Percentiles rank a stretch among this genome's conserved stretches.
These are phyloP conservation scores for Tolmerus cingulatus DNA, from an alignment of 2,888 invertebrate genomes.

Conservation along the genomic window DNA sequence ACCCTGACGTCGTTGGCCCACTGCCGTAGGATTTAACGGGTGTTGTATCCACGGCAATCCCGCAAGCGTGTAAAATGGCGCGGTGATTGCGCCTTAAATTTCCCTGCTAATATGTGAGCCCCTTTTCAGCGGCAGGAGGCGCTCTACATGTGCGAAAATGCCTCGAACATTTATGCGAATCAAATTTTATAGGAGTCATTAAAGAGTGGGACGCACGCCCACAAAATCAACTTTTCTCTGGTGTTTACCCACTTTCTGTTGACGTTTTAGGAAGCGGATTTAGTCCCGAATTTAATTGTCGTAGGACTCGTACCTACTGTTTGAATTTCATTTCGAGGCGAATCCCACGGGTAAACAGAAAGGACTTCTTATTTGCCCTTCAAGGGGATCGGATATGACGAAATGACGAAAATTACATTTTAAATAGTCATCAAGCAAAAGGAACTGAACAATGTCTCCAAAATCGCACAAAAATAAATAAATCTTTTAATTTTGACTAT, in stretches of 20 bases:
- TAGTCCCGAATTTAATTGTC: neutral
- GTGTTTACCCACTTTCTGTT: neutral
- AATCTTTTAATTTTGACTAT: neutral
- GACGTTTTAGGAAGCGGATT: neutral
- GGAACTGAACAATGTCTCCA: neutral
- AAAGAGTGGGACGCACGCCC: neutral
- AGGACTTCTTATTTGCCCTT: neutral
- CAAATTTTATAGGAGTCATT: neutral
- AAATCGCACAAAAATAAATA: neutral
- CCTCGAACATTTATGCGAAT: neutral
- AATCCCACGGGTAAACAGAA: neutral
- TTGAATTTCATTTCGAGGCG: neutral
- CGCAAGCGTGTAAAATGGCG: neutral
- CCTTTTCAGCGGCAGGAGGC: neutral
- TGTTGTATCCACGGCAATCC: neutral
- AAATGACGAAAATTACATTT: neutral
- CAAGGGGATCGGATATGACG: neutral
- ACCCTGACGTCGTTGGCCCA: neutral
- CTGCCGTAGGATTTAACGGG: neutral
- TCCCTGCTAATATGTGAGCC: neutral
- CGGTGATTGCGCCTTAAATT: neutral
- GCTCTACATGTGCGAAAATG: neutral
- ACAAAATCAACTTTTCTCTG: neutral
- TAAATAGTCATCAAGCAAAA: neutral
- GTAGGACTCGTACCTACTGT: neutral